A percentile compares a stretch with the other conserved stretches of the same genome.
Evolutionary conservation across 2,888 invertebrate species (phyloP).

Genomic region (Notocelia uddmanniana): DNA sequence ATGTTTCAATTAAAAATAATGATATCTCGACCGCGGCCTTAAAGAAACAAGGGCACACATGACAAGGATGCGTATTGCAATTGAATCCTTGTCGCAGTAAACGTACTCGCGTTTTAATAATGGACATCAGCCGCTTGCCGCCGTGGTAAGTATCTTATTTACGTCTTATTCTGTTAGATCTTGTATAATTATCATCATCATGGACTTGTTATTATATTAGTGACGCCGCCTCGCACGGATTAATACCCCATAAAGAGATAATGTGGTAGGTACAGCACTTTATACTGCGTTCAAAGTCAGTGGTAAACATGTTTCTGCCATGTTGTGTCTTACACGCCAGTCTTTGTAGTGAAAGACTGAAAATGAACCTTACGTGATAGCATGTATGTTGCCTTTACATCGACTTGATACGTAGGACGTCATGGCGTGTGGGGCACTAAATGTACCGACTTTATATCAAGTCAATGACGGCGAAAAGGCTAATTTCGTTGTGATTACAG

Average conservation of each 20-base stretch:
- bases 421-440: too few relatives aligned
- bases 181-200: constrained; percentile 1
- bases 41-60: neutral
- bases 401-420: too few relatives aligned
- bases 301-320: neutral
- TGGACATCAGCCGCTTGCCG: constrained; percentile 1
- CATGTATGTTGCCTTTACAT: too few relatives aligned
- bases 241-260: neutral
- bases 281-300: neutral
- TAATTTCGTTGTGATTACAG: too few relatives aligned
- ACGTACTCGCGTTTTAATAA: constrained; percentile 1
- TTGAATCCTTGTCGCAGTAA: constrained; percentile 2
- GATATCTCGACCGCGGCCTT: neutral
- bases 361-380: too few relatives aligned
- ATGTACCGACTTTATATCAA: too few relatives aligned
- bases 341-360: too few relatives aligned
- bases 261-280: neutral
- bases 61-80: neutral
- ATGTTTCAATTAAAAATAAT: constrained; percentile 22
- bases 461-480: too few relatives aligned
- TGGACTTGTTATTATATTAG: neutral
- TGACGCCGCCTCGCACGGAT: neutral
- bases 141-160: neutral
- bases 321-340: too few relatives aligned
- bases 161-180: neutral